These are phyloP conservation scores for Cossypha caffra DNA, from an alignment of 2,797 vertebrate genomes.

Conservation along the genomic window DNA sequence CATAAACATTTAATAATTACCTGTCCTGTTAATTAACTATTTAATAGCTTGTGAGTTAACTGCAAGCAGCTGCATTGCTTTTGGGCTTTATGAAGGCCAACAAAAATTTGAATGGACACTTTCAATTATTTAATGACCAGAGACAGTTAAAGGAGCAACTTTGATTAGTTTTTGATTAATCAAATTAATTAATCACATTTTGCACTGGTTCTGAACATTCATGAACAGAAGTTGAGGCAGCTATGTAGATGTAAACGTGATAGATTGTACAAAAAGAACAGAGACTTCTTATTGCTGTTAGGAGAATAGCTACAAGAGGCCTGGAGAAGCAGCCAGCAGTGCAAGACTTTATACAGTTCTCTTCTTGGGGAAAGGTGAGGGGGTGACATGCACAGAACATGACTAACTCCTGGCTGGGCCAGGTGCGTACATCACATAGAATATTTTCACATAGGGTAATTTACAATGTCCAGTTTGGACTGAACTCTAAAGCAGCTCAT, in stretches of 20 bases:
- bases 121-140: neutral
- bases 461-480: neutral
- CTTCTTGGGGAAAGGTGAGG: neutral
- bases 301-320: neutral
- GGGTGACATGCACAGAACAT: neutral
- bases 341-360: neutral
- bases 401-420: neutral
- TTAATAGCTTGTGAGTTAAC: neutral
- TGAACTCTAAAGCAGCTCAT: neutral
- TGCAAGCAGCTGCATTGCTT: slow-evolving; percentile 23
- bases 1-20: neutral
- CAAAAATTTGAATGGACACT: neutral
- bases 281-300: neutral
- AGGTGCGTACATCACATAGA: neutral
- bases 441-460: neutral
- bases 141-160: neutral
- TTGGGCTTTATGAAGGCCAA: neutral
- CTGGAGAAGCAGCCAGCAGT: neutral
- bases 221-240: neutral
- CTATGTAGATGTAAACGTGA: neutral
- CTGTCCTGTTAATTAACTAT: neutral
- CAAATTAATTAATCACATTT: neutral
- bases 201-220: neutral
- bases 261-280: neutral
- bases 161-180: neutral